Evolutionary conservation across 2,113 vertebrate genomes (phyloP), one percentile per base, ranked within the genome.

Genomic region (Thunnus maccoyii): DNA sequence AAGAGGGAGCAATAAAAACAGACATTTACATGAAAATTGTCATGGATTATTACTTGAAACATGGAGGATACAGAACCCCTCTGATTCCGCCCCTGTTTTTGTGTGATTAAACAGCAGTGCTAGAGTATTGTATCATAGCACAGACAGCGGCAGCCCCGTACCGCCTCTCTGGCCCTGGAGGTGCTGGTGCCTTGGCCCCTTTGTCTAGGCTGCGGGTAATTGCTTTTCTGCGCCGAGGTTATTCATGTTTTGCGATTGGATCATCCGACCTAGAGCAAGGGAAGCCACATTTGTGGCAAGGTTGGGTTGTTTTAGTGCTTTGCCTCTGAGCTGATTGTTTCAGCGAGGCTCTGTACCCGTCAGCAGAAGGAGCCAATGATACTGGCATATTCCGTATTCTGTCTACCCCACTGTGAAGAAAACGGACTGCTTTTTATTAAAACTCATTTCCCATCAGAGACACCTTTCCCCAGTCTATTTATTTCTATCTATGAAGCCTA

Each of bases 251-350:
- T 83, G 79, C 51, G 87, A 91, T 88, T 93, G 87, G 89, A 91
- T 90, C 73, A 64, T 85, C 82, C 65, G 47, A 82, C 89, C 89
- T 54, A 64, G 65, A 91, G 76, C 83, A 72, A 68, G 63, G 51
- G 60, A 77, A 82, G 83, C 78, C 84, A 77, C 86, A 81, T 90
- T 89, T 84, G 86, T 68, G 56, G 71, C 22, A 67, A 76, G 83
- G 83, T 78, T 78, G 77, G 84, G 27, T 88, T 88, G 80, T 86
- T 92, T 83, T 88, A 89, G 81, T 68, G 75, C 69, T 87, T 84
- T 82, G 86, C 84, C 78, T 90, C 58, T 62, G 70, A 88, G 77
- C 78, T 90, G 88, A 93, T 93, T 90, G 89, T 88, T 91, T 84
- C 86, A 90, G 78, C 74, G 17, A 61, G 77, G 44, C 81, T 84